Conservation (phyloP, 2,888 invertebrate species). For the Seira ritae region DNA sequence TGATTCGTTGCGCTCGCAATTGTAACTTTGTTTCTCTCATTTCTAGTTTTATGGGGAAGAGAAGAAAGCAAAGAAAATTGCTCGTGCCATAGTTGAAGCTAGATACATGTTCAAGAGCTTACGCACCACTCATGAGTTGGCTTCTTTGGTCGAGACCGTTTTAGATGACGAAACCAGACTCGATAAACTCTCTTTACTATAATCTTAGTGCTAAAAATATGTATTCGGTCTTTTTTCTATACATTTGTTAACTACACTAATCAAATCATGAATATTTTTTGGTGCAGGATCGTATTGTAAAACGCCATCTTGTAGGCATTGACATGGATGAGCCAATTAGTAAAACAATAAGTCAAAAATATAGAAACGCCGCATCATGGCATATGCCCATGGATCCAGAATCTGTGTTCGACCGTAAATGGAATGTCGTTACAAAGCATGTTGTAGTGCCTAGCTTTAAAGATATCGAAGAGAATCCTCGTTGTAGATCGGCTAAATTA, state of each 20-base stretch:
- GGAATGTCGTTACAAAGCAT: constrained; percentile 88
- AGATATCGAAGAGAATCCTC: constrained; percentile 87
- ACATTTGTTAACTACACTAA: too few relatives aligned
- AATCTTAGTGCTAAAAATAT: too few relatives aligned
- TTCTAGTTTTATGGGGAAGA: constrained; percentile 90
- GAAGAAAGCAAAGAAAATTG: constrained; percentile 89
- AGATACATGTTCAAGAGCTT: constrained; percentile 85
- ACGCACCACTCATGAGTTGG: constrained; percentile 88
- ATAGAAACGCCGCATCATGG: constrained; percentile 80
- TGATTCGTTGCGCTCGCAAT: neutral
- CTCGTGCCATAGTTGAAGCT: constrained; percentile 90
- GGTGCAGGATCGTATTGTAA: constrained; percentile 94
- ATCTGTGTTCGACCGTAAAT: constrained; percentile 81
- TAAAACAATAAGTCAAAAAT: constrained; percentile 83
- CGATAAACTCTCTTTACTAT: constrained; percentile 86
- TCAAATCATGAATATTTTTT: constrained; percentile 4
- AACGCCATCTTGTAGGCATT: constrained; percentile 89
- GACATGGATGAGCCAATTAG: constrained; percentile 83
- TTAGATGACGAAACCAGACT: constrained; percentile 77
- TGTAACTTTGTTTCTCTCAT: neutral
- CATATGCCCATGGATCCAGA: constrained; percentile 81
- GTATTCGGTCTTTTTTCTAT: too few relatives aligned
- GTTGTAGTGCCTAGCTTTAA: constrained; percentile 84
- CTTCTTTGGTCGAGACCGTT: constrained; percentile 83
- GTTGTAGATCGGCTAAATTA: constrained; percentile 92